Evolutionary conservation across 2,888 invertebrate genomes (phyloP).

Genomic region (Tipula helvola): DNA sequence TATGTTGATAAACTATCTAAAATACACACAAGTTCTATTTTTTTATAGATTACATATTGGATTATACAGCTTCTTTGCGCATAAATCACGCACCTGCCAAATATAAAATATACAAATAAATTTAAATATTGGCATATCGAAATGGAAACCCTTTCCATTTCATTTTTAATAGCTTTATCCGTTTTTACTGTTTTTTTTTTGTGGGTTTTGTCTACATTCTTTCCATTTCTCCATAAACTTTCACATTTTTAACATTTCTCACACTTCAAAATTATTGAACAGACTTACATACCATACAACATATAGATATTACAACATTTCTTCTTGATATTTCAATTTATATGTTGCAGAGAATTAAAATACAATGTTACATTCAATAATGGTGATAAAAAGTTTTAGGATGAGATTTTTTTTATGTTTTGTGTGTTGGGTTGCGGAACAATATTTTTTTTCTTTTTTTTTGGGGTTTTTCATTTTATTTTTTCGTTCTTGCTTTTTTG

Average conservation of each 20-base stretch:
- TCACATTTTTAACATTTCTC: background rate
- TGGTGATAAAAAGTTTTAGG: background rate
- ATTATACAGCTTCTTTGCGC: background rate
- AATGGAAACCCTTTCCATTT: background rate
- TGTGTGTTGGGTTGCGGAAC: background rate
- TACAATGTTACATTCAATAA: background rate
- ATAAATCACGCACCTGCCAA: background rate
- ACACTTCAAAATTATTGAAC: background rate
- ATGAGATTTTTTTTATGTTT: background rate
- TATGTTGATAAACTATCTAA: background rate
- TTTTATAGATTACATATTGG: background rate
- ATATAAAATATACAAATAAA: background rate
- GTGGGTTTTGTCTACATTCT: background rate
- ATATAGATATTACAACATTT: background rate
- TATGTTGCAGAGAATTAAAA: background rate
- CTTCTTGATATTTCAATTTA: background rate
- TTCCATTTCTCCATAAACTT: background rate
- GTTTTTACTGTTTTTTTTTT: background rate
- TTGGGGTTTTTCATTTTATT: background rate
- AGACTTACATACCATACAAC: background rate
- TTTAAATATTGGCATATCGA: background rate
- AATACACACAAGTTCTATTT: background rate
- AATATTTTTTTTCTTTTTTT: background rate
- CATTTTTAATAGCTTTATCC: background rate
- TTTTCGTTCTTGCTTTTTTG: background rate